Evolutionary conservation across 2,797 vertebrate species (phyloP).

Genomic region (Potorous gilbertii): DNA sequence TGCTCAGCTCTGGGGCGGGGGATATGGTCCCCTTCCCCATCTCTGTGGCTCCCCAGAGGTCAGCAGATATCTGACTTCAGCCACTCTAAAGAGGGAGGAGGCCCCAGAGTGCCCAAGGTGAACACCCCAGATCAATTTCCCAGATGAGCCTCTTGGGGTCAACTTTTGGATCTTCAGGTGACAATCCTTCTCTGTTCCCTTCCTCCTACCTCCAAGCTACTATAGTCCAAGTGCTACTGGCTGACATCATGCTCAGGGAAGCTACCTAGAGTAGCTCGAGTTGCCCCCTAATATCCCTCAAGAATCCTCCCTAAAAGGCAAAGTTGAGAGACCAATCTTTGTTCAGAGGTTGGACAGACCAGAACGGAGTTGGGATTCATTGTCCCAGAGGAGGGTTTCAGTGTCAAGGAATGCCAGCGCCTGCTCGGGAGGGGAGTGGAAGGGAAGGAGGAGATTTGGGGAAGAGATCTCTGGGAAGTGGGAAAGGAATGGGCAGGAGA

Average conservation of each 20-base stretch:
- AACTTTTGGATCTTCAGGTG: background rate
- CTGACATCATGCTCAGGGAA: conserved; percentile 16
- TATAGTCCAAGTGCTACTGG: background rate
- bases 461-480: conserved; percentile 67
- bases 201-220: background rate
- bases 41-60: conserved; percentile 60
- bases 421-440: background rate
- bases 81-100: background rate
- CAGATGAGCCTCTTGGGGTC: background rate
- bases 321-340: conserved; percentile 73
- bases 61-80: background rate
- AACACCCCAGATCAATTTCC: background rate
- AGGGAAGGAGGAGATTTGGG: conserved; percentile 72
- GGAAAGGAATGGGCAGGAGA: conserved; percentile 69
- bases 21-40: background rate
- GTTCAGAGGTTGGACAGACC: conserved; percentile 73
- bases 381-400: conserved; percentile 70
- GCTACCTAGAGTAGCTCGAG: background rate
- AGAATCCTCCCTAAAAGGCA: background rate
- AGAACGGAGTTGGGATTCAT: conserved; percentile 38
- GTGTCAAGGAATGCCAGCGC: conserved; percentile 70
- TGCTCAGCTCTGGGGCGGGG: background rate
- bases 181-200: background rate
- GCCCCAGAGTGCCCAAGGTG: background rate
- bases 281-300: background rate